Evolutionary conservation across 2,797 vertebrate species (phyloP).

Genomic region (Megalops cyprinoides): DNA sequence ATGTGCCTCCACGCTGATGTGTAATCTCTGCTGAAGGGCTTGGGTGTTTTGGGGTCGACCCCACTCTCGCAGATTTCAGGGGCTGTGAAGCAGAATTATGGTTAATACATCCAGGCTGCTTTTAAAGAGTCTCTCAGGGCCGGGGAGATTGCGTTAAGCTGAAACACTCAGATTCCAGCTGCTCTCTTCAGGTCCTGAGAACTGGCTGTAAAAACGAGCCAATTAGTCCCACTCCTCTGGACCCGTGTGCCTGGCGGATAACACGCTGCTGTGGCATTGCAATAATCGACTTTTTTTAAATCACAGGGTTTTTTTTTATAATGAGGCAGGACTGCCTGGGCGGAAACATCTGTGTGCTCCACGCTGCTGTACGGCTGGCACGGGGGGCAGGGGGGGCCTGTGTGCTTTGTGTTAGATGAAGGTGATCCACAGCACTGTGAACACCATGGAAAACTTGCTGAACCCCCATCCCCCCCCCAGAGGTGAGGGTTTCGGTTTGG

Average conservation of each 20-base stretch:
- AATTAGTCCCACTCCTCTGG: background rate
- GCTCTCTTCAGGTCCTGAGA: background rate
- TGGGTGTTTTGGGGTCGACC: background rate
- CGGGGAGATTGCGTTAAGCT: background rate
- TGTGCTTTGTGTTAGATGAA: no score
- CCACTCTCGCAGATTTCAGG: no score
- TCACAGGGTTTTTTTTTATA: background rate
- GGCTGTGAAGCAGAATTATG: background rate
- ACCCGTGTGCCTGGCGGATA: constrained; percentile 1
- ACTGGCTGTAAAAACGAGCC: background rate
- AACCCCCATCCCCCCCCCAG: no score
- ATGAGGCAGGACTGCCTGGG: background rate
- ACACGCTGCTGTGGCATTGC: background rate
- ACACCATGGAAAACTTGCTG: no score
- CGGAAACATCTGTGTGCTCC: background rate
- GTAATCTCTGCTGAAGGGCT: background rate
- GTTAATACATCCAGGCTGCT: background rate
- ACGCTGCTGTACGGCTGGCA: no score
- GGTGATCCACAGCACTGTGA: no score
- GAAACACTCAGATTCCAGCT: background rate
- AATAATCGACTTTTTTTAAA: background rate
- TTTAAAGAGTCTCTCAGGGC: background rate
- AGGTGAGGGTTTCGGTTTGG: no score
- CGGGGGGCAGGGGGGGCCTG: no score
- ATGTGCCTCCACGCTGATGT: background rate